These are phyloP conservation scores for Pseudoips prasinana DNA, from an alignment of 2,888 invertebrate species.

Conservation along the genomic window DNA sequence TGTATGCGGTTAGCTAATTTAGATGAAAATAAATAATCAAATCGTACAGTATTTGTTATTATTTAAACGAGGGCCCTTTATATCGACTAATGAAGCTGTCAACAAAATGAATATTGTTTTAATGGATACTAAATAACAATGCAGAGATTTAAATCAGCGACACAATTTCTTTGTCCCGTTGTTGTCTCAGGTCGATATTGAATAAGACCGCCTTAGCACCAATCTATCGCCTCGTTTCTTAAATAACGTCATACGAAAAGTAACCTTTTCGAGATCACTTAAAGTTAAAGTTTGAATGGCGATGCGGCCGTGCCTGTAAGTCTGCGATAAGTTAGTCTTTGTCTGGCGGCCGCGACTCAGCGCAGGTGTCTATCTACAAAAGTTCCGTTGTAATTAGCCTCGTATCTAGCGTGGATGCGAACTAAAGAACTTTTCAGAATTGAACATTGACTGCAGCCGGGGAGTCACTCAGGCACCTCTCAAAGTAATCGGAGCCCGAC, in stretches of 20 bases:
- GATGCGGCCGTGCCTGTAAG: conserved; percentile 57
- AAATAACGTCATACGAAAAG: conserved; percentile 38
- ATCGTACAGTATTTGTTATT: too few species aligned
- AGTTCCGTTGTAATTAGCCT: conserved; percentile 78
- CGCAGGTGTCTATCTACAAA: conserved; percentile 81
- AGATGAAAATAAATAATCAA: too few species aligned
- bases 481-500: conserved; percentile 76
- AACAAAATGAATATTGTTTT: conserved; percentile 40
- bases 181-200: conserved; percentile 61
- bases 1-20: too few species aligned
- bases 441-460: conserved; percentile 73
- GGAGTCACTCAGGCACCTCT: conserved; percentile 73
- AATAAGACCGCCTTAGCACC: conserved; percentile 56
- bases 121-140: conserved; percentile 41
- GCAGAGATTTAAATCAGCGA: conserved; percentile 43
- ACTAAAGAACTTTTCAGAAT: conserved; percentile 77
- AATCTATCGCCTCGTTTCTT: conserved; percentile 49
- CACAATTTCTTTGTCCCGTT: conserved; percentile 51
- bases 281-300: conserved; percentile 53
- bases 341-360: conserved; percentile 71
- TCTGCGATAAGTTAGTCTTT: conserved; percentile 78
- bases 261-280: conserved; percentile 35
- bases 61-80: too few species aligned
- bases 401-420: conserved; percentile 73
- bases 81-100: too few species aligned